Conservation (phyloP, 2,113 vertebrate species). For the Beaufortia kweichowensis region DNA sequence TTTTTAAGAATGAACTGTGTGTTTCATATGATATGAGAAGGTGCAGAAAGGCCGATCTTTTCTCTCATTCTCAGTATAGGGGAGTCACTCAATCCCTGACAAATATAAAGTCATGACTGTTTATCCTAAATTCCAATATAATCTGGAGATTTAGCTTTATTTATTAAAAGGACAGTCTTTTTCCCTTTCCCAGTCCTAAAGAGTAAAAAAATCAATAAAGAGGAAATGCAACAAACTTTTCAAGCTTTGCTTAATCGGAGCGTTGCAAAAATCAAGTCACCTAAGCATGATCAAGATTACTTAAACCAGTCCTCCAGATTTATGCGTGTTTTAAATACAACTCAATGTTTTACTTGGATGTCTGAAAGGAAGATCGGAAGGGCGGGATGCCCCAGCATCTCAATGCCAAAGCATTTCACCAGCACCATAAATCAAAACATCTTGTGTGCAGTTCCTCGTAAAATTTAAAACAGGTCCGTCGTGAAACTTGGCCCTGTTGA, state of each 20-base stretch:
- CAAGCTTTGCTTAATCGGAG: not conserved
- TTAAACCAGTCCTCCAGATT: not conserved
- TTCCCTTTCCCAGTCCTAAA: not conserved
- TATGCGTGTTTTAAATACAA: not conserved
- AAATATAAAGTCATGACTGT: not conserved
- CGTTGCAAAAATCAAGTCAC: not conserved
- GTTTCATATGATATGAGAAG: conserved; percentile 6
- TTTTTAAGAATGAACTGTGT: not conserved
- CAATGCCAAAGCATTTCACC: conserved; percentile 1
- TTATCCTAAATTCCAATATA: conserved; percentile 2
- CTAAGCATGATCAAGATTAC: not conserved
- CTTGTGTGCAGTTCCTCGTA: conserved; percentile 12
- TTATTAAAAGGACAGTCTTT: not conserved
- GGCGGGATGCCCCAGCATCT: not conserved
- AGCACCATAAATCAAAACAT: conserved; percentile 32
- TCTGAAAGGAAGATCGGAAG: conserved; percentile 13
- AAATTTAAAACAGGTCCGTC: conserved; percentile 5
- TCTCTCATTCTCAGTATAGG: not conserved
- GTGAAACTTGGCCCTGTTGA: conserved; percentile 18
- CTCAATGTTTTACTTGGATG: not conserved
- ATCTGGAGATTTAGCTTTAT: not conserved
- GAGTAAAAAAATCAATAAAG: not conserved
- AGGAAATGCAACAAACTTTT: not conserved
- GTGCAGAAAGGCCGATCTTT: conserved; percentile 8
- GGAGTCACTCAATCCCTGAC: conserved; percentile 12